phyloP scores from a whole-genome alignment of 1,140 invertebrate genomes.

The Pogonognathellus flavescens region DNA sequence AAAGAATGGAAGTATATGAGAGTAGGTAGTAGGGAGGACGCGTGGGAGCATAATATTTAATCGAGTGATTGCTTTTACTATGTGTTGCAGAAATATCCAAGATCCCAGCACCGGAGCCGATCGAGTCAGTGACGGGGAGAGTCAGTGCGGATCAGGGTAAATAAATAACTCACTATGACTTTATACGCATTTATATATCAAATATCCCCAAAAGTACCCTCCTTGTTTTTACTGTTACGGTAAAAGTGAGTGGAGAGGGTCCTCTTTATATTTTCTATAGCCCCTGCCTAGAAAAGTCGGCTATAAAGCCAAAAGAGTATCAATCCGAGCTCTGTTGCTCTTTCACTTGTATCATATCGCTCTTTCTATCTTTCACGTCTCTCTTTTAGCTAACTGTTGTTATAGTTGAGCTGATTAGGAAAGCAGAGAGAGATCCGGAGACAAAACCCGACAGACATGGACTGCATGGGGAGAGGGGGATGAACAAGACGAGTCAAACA shows the following conservation, averaged over 20 bases:
- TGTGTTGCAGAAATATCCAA: conserved; percentile 67
- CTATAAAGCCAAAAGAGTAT: too few species aligned
- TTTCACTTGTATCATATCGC: not conserved
- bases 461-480: not conserved
- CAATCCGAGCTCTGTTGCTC: too few species aligned
- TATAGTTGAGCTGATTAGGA: conserved; percentile 32
- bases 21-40: too few species aligned
- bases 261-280: too few species aligned
- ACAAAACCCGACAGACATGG: not conserved
- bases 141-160: conserved; percentile 63
- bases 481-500: not conserved
- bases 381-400: not conserved
- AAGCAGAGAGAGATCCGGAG: not conserved
- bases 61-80: not conserved
- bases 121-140: conserved; percentile 65
- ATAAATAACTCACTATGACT: not conserved
- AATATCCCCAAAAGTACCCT: not conserved
- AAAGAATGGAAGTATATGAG: too few species aligned
- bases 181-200: not conserved
- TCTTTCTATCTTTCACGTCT: not conserved
- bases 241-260: too few species aligned
- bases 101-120: conserved; percentile 65
- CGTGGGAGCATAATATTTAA: not conserved
- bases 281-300: too few species aligned
- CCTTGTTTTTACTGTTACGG: not conserved